Evolutionary conservation across 2,888 invertebrate genomes (phyloP).

Genomic region (Tenthredo scrophulariae): DNA sequence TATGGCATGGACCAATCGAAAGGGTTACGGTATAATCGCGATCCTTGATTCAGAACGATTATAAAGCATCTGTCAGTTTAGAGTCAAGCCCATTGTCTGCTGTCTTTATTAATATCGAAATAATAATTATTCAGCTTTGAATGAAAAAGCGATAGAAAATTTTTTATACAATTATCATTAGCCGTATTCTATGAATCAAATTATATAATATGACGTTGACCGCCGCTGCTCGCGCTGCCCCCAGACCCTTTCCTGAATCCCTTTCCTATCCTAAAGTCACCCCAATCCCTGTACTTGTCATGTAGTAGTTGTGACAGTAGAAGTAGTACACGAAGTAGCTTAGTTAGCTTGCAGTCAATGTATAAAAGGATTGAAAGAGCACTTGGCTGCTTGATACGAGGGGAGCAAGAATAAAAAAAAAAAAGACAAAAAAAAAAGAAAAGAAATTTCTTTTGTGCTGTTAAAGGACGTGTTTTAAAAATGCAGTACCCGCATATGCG

Average conservation of each 20-base stretch:
- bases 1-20: background rate
- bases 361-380: conserved; percentile 38
- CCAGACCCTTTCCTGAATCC: conserved; percentile 67
- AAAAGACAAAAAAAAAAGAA: background rate
- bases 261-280: conserved; percentile 58
- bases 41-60: background rate
- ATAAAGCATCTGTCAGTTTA: background rate
- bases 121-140: background rate
- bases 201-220: conserved; percentile 72
- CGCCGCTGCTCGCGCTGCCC: conserved; percentile 79
- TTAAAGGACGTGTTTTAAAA: conserved; percentile 24
- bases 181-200: conserved; percentile 41
- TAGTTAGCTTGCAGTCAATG: conserved; percentile 49
- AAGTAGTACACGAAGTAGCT: conserved; percentile 48
- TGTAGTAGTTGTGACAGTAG: conserved; percentile 46
- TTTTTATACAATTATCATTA: background rate
- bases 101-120: conserved; percentile 2
- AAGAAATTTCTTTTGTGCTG: conserved; percentile 32
- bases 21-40: background rate
- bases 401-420: conserved; percentile 13
- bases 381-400: conserved; percentile 42
- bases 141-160: conserved; percentile 11
- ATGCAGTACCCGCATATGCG: conserved; percentile 13
- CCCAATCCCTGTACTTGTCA: conserved; percentile 41
- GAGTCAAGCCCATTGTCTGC: conserved; percentile 51